Conservation (phyloP, 2,113 vertebrate genomes). For the Zosterops pallidus region DNA sequence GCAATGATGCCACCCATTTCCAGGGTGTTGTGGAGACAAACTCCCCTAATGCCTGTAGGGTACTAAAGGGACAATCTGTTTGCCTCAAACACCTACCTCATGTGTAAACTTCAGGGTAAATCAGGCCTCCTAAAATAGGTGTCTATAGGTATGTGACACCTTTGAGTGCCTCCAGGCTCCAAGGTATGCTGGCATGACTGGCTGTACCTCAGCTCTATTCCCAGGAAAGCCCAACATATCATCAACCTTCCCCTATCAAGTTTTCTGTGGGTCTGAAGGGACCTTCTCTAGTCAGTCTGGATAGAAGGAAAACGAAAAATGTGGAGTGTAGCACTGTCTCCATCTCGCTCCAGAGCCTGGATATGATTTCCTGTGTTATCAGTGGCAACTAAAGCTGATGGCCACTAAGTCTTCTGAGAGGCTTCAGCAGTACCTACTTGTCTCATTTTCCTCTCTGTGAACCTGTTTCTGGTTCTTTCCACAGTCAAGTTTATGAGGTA, state of each 20-base stretch:
- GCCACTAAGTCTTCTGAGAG: neutral
- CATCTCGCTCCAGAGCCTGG: neutral
- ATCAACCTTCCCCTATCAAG: neutral
- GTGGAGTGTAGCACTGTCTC: neutral
- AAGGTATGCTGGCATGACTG: neutral
- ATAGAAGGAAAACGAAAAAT: neutral
- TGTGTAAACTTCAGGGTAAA: neutral
- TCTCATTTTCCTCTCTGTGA: neutral
- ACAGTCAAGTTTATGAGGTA: neutral
- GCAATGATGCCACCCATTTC: neutral
- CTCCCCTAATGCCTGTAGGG: neutral
- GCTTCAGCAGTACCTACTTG: neutral
- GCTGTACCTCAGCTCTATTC: neutral
- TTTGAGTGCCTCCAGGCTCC: neutral
- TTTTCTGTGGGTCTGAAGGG: neutral
- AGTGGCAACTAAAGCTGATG: neutral
- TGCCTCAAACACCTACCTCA: neutral
- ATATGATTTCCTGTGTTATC: neutral
- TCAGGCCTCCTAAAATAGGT: neutral
- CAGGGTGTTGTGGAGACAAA: neutral
- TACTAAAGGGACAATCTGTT: neutral
- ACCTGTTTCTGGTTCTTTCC: neutral
- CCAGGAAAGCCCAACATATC: neutral
- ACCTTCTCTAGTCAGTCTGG: neutral
- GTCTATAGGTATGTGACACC: neutral